Evolutionary conservation across 2,888 invertebrate species (phyloP), one percentile per base, ranked within the genome.

Genomic region (Pteria penguin): DNA sequence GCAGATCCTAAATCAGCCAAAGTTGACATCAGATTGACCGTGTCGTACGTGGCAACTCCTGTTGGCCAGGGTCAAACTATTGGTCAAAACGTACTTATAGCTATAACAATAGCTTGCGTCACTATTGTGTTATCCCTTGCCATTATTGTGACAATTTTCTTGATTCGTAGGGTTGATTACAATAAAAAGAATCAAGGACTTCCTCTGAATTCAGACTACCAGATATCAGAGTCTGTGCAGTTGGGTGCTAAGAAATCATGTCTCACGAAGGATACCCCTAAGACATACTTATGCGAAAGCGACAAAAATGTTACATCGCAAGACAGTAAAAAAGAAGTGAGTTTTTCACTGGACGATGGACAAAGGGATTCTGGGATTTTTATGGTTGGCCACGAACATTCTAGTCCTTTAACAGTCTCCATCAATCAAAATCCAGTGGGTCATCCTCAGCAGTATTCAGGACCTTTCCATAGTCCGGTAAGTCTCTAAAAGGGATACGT

Each of bases 171-270:
- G 32, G 66, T 70, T 0, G 76, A 77, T 31, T 62, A 63, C 33
- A 72, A 77, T 8, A 72, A 65, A 65, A 26, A 62, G 26, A 36
- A 33, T 11, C 33, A 55, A 33, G 36, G 33, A 36, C 29, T 57
- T n/a, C 32, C 33, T 3, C 45, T 32, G 32, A 54, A 57, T 57
- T 82, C 81, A 54, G 82, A 85, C 70, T 81, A 79, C 52, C 83
- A 83, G 58, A 82, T 85, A 32, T 80, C 83, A 32, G 54, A 75
- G 26, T 72, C 82, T 3, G 55, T 70, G 65, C 76, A 77, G n/a
- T 63, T 69, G 14, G 58, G 63, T 33, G 52, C 69, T 8, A 77
- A 77, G 70, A 77, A 77, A 65, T 73, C 76, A 22, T 72, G 72
- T 52, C 67, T 77, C 26, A 69, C 69, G 18, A 69, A 69, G 52